Percentiles rank a stretch among this genome's conserved stretches.
phyloP scores from a whole-genome alignment of 2,888 invertebrate genomes.

The Drosophila aldrichi region DNA sequence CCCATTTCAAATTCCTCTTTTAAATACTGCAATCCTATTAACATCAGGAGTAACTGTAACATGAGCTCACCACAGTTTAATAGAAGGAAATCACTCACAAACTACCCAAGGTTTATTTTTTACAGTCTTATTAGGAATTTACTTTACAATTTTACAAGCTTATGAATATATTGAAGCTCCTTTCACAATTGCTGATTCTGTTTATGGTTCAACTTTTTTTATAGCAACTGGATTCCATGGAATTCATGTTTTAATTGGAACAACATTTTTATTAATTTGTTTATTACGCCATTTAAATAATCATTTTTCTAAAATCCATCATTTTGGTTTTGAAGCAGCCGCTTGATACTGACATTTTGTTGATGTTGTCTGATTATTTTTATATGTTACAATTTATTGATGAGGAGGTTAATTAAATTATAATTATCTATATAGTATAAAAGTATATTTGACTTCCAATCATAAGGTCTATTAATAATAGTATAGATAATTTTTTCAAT shows the following conservation, averaged over 20 bases:
- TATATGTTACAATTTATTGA: conserved; percentile 56
- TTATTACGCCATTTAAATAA: no score
- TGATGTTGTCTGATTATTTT: not conserved
- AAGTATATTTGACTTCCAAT: conserved; percentile 91
- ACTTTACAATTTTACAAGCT: conserved; percentile 89
- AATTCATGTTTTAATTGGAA: no score
- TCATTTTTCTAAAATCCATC: no score
- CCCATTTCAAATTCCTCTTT: not conserved
- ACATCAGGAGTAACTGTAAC: not conserved
- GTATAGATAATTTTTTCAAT: conserved; percentile 88
- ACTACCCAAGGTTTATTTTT: conserved; percentile 86
- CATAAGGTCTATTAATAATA: conserved; percentile 87
- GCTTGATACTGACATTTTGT: not conserved
- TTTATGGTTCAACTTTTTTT: no score
- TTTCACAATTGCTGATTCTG: no score
- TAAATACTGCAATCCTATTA: not conserved
- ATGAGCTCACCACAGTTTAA: conserved; percentile 36
- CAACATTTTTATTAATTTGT: no score
- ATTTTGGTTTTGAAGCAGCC: no score
- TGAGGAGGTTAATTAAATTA: conserved; percentile 87
- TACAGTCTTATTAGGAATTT: conserved; percentile 88
- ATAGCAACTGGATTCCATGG: no score
- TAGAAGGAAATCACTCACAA: conserved; percentile 86
- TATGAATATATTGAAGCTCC: conserved; percentile 85
- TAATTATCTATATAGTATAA: conserved; percentile 89